These are phyloP conservation scores for Strongylocentrotus purpuratus DNA, from an alignment of 35 echinoderm and acorn worm genomes.

Conservation along the genomic window DNA sequence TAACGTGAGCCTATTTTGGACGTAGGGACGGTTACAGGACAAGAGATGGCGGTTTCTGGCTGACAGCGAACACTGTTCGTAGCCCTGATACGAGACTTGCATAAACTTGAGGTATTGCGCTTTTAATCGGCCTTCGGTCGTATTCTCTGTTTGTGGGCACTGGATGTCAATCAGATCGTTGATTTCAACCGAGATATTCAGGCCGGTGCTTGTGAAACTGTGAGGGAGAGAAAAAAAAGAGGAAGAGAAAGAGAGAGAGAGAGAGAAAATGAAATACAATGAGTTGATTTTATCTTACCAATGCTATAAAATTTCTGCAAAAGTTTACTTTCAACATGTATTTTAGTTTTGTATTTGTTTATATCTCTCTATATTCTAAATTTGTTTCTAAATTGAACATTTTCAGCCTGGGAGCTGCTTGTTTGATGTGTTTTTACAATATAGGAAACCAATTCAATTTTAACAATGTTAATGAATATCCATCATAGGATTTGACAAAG, in stretches of 20 bases:
- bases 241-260: slow-evolving; percentile 42
- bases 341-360: too few relatives aligned
- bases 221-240: slow-evolving; percentile 30
- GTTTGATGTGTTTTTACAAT: too few relatives aligned
- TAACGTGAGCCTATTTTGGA: slow-evolving; percentile 58
- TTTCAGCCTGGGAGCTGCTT: too few relatives aligned
- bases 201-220: slow-evolving; percentile 63
- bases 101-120: slow-evolving; percentile 66
- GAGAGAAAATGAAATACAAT: slow-evolving; percentile 6
- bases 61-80: slow-evolving; percentile 31
- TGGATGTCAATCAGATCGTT: slow-evolving; percentile 66
- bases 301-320: too few relatives aligned
- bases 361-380: too few relatives aligned
- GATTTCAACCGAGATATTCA: slow-evolving; percentile 65
- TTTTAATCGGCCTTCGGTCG: neutral
- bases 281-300: too few relatives aligned
- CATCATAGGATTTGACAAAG: too few relatives aligned
- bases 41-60: slow-evolving; percentile 36
- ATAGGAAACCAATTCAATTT: too few relatives aligned
- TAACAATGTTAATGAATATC: too few relatives aligned
- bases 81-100: slow-evolving; percentile 57
- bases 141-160: slow-evolving; percentile 64
- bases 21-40: slow-evolving; percentile 66
- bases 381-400: too few relatives aligned
- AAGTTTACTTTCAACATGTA: too few relatives aligned